phyloP scores from a whole-genome alignment of 1,140 invertebrate species.

The Cotesia chilonis region DNA sequence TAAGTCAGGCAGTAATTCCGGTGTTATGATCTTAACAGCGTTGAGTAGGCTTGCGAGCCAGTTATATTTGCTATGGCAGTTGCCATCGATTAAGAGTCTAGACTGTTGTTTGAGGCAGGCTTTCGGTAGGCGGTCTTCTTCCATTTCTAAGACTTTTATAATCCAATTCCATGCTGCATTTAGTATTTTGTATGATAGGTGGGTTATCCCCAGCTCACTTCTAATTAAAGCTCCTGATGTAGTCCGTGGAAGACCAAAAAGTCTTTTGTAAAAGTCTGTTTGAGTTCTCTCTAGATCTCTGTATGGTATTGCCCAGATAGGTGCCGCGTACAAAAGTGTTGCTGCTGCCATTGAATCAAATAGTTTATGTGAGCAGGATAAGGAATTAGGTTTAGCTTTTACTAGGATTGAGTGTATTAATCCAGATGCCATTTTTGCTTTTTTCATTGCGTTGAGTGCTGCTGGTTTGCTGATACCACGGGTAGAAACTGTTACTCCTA shows the following conservation, averaged over 20 bases:
- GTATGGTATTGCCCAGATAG: background rate
- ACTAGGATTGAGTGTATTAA: slow-evolving; percentile 5
- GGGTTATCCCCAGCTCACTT: background rate
- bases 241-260: slow-evolving; percentile 1
- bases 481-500: no score
- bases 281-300: background rate
- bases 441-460: slow-evolving; percentile 7
- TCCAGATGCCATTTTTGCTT: background rate
- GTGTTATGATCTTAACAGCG: background rate
- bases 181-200: background rate
- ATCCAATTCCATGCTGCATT: background rate
- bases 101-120: background rate
- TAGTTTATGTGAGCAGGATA: background rate
- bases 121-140: slow-evolving; percentile 8
- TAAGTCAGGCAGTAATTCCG: background rate
- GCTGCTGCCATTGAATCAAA: slow-evolving; percentile 1
- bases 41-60: background rate
- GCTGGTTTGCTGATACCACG: background rate
- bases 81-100: background rate
- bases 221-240: slow-evolving; percentile 6
- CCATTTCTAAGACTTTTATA: background rate
- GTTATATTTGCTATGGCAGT: background rate
- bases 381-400: slow-evolving; percentile 1
- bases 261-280: slow-evolving; percentile 1
- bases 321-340: background rate